A percentile compares a stretch with the other conserved stretches of the same genome.
Conservation (phyloP, 2,888 invertebrate species). For the Orthonychiurus folsomi region DNA sequence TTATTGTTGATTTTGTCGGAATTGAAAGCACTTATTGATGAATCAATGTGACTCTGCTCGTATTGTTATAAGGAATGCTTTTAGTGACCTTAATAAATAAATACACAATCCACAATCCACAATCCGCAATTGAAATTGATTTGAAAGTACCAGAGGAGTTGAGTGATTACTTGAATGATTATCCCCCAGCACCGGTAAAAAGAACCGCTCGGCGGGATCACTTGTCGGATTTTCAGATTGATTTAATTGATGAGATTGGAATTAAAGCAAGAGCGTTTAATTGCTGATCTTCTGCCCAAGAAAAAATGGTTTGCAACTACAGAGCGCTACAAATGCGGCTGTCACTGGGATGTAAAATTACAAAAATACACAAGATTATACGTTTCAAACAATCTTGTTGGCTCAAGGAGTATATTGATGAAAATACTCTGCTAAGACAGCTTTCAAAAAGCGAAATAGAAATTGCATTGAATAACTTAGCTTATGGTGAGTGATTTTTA, state of each 20-base stretch:
- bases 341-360: not conserved
- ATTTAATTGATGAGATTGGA: not conserved
- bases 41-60: too few relatives aligned
- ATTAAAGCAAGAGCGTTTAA: not conserved
- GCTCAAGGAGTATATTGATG: not conserved
- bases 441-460: not conserved
- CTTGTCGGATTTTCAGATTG: not conserved
- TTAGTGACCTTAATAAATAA: too few relatives aligned
- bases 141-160: not conserved
- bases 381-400: not conserved
- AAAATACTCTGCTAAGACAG: not conserved
- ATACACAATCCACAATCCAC: too few relatives aligned
- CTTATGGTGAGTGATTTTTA: too few relatives aligned
- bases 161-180: not conserved
- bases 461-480: not conserved
- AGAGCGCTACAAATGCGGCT: not conserved
- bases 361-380: not conserved
- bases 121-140: not conserved
- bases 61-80: too few relatives aligned
- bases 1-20: too few relatives aligned
- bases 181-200: not conserved
- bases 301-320: not conserved
- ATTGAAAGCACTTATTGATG: too few relatives aligned
- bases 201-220: not conserved
- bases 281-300: not conserved